phyloP scores from a whole-genome alignment of 1,140 invertebrate genomes.

The Atta cephalotes region DNA sequence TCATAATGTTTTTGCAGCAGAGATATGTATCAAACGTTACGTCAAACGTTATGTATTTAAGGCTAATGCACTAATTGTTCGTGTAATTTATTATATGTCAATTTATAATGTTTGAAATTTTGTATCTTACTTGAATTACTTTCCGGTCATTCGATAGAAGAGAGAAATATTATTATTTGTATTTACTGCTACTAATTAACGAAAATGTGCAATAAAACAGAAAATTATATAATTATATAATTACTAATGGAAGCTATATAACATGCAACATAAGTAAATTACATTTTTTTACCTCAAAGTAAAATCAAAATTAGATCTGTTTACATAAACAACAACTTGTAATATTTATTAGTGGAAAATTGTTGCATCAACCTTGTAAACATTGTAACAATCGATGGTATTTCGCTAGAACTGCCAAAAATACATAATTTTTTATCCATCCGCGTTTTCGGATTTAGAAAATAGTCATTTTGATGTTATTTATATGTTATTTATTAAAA shows the following conservation, averaged over 20 bases:
- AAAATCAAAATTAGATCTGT: background rate
- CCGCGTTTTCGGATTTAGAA: too few relatives aligned
- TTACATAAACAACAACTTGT: background rate
- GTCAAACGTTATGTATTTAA: background rate
- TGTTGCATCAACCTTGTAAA: background rate
- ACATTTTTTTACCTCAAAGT: background rate
- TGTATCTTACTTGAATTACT: background rate
- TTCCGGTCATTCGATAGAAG: background rate
- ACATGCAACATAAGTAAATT: slow-evolving; percentile 2
- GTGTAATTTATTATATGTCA: slow-evolving; percentile 39
- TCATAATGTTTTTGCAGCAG: background rate
- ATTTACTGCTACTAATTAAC: slow-evolving; percentile 36
- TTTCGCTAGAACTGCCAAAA: too few relatives aligned
- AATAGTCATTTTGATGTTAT: too few relatives aligned
- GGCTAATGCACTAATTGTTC: background rate
- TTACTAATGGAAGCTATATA: background rate
- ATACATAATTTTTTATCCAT: too few relatives aligned
- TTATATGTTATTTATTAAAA: too few relatives aligned
- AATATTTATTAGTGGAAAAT: slow-evolving; percentile 3
- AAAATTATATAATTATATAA: background rate
- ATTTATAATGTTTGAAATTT: slow-evolving; percentile 35
- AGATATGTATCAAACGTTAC: background rate
- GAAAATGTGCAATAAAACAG: background rate
- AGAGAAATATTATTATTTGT: slow-evolving; percentile 11
- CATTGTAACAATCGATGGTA: too few relatives aligned